Evolutionary conservation across 1,140 invertebrate genomes (phyloP).

Genomic region (Whitmania pigra): DNA sequence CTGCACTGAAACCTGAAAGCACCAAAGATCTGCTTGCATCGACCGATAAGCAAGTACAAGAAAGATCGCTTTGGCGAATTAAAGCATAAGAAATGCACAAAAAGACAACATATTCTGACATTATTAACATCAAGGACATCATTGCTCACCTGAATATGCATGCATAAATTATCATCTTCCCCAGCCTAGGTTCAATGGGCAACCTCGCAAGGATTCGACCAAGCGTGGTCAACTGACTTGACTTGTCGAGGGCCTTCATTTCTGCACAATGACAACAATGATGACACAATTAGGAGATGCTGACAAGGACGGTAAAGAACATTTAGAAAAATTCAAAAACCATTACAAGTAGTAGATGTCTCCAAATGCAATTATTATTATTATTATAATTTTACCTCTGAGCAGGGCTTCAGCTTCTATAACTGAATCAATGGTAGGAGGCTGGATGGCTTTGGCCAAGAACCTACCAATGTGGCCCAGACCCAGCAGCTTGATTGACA

Average conservation of each 20-base stretch:
- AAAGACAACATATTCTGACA: too few species aligned
- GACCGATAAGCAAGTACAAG: too few species aligned
- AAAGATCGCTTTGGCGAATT: too few species aligned
- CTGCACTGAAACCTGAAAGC: too few species aligned
- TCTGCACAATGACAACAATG: slow-evolving; percentile 29
- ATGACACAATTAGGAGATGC: too few species aligned
- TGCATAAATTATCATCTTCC: slow-evolving; percentile 46
- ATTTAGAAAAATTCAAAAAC: too few species aligned
- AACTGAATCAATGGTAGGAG: slow-evolving; percentile 45
- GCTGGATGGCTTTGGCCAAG: slow-evolving; percentile 45
- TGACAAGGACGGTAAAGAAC: too few species aligned
- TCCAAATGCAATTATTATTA: too few species aligned
- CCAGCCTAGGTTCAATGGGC: slow-evolving; percentile 46
- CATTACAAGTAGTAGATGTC: too few species aligned
- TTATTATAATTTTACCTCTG: slow-evolving; percentile 30
- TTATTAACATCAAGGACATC: too few species aligned
- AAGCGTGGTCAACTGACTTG: slow-evolving; percentile 45
- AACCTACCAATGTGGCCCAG: slow-evolving; percentile 43
- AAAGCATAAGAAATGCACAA: too few species aligned
- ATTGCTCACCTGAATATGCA: slow-evolving; percentile 39
- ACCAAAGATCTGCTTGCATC: too few species aligned
- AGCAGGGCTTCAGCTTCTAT: slow-evolving; percentile 45
- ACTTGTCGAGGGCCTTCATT: slow-evolving; percentile 44
- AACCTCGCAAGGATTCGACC: slow-evolving; percentile 44
- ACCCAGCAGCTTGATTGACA: slow-evolving; percentile 45